A percentile compares a stretch with the other conserved stretches of the same genome.
phyloP scores from a whole-genome alignment of 2,888 invertebrate species.

The Sericinus montela region DNA sequence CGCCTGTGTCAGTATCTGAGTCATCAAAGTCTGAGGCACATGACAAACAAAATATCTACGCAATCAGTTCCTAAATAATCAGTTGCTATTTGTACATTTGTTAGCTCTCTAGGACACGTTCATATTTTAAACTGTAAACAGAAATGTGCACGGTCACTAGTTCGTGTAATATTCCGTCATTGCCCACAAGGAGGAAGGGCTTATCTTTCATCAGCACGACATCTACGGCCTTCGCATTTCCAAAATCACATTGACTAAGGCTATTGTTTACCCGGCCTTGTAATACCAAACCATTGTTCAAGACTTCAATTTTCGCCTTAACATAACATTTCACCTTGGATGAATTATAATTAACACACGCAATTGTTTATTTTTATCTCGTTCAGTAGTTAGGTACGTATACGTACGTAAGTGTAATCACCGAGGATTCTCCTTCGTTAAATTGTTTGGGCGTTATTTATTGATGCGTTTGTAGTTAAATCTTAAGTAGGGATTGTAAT shows the following conservation, averaged over 20 bases:
- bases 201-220: conserved; percentile 55
- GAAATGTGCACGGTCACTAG: conserved; percentile 24
- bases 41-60: too few relatives aligned
- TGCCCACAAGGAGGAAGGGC: conserved; percentile 57
- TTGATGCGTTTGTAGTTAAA: neutral
- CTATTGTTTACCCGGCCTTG: conserved; percentile 59
- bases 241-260: conserved; percentile 55
- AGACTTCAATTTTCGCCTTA: conserved; percentile 57
- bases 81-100: too few relatives aligned
- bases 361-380: conserved; percentile 30
- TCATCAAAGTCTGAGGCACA: too few relatives aligned
- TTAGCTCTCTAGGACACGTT: too few relatives aligned
- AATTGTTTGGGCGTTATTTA: conserved; percentile 13
- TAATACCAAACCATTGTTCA: conserved; percentile 31
- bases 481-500: too few relatives aligned
- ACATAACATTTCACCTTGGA: conserved; percentile 66
- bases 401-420: conserved; percentile 19
- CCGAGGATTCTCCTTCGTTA: conserved; percentile 6
- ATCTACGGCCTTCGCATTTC: conserved; percentile 64
- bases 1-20: too few relatives aligned
- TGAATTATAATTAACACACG: conserved; percentile 49
- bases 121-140: too few relatives aligned
- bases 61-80: too few relatives aligned
- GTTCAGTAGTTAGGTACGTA: conserved; percentile 2
- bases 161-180: conserved; percentile 63